These are phyloP conservation scores for Heliconius sara DNA, from an alignment of 2,888 invertebrate species.

Conservation along the genomic window DNA sequence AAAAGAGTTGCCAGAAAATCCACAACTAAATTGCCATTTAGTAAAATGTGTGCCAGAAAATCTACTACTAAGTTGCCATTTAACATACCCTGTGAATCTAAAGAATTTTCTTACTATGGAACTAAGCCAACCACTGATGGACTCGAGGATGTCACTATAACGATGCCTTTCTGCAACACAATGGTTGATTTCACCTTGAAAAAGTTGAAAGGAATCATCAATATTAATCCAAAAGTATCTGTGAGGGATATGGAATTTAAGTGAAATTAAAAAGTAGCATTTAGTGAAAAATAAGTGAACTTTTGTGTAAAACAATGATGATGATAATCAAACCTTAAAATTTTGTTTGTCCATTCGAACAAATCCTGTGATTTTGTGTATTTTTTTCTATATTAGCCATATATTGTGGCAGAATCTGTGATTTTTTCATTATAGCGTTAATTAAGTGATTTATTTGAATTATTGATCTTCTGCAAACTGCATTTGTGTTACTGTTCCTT, in stretches of 20 bases:
- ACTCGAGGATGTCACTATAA: slow-evolving; percentile 73
- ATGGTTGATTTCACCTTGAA: slow-evolving; percentile 73
- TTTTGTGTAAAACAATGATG: neutral
- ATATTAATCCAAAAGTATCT: slow-evolving; percentile 38
- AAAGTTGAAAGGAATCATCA: slow-evolving; percentile 60
- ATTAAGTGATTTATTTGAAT: neutral
- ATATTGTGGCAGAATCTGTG: slow-evolving; percentile 22
- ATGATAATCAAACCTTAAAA: neutral
- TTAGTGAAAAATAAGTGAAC: neutral
- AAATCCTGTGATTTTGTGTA: slow-evolving; percentile 39
- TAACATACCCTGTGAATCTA: slow-evolving; percentile 52
- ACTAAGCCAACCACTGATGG: slow-evolving; percentile 65
- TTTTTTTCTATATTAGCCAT: slow-evolving; percentile 4
- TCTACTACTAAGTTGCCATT: slow-evolving; percentile 68
- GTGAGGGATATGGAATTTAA: slow-evolving; percentile 4
- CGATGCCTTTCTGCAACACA: slow-evolving; percentile 81
- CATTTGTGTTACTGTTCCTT: slow-evolving; percentile 24
- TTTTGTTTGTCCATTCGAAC: neutral
- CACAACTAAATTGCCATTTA: slow-evolving; percentile 71
- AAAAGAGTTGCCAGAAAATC: slow-evolving; percentile 75
- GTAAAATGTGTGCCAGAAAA: slow-evolving; percentile 56
- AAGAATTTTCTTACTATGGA: slow-evolving; percentile 80
- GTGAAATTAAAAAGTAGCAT: neutral
- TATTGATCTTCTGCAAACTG: neutral
- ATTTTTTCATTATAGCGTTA: slow-evolving; percentile 2